phyloP scores from a whole-genome alignment of 2,888 invertebrate genomes.

The Pantelozetes paolii region DNA sequence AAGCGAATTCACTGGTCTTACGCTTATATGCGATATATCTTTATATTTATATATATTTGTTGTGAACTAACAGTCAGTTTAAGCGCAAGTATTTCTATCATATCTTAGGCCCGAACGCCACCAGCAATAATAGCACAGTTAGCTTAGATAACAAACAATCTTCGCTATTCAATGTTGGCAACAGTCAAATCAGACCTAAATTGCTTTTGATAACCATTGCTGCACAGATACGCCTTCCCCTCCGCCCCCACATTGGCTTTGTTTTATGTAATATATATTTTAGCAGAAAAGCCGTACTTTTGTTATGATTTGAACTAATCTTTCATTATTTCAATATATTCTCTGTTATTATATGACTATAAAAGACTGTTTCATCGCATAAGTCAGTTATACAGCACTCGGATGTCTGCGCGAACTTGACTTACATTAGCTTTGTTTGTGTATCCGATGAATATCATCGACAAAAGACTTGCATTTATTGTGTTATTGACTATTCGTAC shows the following conservation, averaged over 20 bases:
- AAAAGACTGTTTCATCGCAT: neutral
- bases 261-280: neutral
- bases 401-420: no score
- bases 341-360: neutral
- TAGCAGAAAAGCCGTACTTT: conserved; percentile 4
- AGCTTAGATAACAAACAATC: conserved; percentile 29
- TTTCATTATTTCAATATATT: neutral
- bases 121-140: conserved; percentile 27
- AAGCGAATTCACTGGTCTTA: conserved; percentile 23
- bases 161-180: conserved; percentile 18
- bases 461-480: neutral
- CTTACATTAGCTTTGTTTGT: no score
- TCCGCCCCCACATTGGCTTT: conserved; percentile 16
- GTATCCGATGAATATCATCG: neutral
- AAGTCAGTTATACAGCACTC: no score
- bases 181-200: conserved; percentile 26
- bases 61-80: neutral
- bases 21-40: neutral
- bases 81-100: conserved; percentile 22
- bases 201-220: conserved; percentile 28
- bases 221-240: conserved; percentile 19
- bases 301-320: neutral
- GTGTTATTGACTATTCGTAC: neutral
- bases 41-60: conserved; percentile 8
- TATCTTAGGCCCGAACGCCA: conserved; percentile 28